Evolutionary conservation across 2,888 invertebrate genomes (phyloP).

Genomic region (Luperina nickerlii): DNA sequence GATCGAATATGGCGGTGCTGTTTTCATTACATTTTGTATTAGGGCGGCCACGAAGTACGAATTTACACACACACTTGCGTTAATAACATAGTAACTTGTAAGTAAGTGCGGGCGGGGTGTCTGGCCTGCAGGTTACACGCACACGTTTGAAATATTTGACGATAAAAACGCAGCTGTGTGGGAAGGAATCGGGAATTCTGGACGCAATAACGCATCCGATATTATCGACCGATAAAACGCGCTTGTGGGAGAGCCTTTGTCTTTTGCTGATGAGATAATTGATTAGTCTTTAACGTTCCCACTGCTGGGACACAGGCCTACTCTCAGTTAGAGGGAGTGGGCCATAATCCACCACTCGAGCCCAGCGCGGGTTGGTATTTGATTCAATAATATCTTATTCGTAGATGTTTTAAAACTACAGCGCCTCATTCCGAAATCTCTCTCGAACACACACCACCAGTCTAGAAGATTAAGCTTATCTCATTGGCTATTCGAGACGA

Average conservation of each 20-base stretch:
- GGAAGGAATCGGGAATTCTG: too few relatives aligned
- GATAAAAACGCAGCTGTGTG: too few relatives aligned
- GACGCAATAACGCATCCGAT: too few relatives aligned
- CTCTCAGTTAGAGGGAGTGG: background rate
- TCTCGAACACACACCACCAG: background rate
- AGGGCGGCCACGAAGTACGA: too few relatives aligned
- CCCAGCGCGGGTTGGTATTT: background rate
- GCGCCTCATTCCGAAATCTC: background rate
- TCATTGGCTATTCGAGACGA: conserved; percentile 22
- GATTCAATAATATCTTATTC: background rate
- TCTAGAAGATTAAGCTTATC: conserved; percentile 3
- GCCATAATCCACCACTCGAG: background rate
- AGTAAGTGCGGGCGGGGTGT: too few relatives aligned
- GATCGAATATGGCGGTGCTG: background rate
- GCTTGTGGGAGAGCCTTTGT: too few relatives aligned
- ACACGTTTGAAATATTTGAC: too few relatives aligned
- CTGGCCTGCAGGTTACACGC: too few relatives aligned
- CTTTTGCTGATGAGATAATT: background rate
- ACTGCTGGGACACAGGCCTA: background rate
- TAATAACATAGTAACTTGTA: too few relatives aligned
- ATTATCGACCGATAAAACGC: too few relatives aligned
- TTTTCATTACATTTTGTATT: too few relatives aligned
- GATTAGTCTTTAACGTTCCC: background rate
- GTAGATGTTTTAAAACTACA: conserved; percentile 8
- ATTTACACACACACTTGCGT: too few relatives aligned